Percentiles rank a stretch among this genome's conserved stretches.
Conservation (phyloP, 2,888 invertebrate species). For the Sinentomon sp. region DNA sequence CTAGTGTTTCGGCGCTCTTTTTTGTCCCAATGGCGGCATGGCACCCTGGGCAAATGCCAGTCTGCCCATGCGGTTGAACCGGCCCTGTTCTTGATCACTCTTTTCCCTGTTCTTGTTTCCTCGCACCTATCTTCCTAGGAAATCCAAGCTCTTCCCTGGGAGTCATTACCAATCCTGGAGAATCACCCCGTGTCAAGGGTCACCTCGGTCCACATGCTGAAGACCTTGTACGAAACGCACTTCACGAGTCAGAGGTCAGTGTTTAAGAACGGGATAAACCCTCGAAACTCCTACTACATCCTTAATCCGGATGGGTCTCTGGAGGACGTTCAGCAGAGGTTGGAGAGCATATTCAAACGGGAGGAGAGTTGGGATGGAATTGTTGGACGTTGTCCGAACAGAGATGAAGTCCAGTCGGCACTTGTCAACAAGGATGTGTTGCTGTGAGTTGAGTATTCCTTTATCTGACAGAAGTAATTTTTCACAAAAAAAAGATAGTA, state of each 20-base stretch:
- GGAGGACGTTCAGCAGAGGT: conserved; percentile 31
- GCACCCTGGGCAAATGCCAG: too few relatives aligned
- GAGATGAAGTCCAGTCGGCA: conserved; percentile 26
- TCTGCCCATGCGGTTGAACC: too few relatives aligned
- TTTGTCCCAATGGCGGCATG: too few relatives aligned
- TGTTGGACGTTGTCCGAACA: conserved; percentile 27
- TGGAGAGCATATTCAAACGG: conserved; percentile 28
- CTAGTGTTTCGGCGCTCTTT: too few relatives aligned
- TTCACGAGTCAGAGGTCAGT: conserved; percentile 5
- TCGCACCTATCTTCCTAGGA: conserved; percentile 27
- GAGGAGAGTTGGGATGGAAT: conserved; percentile 32
- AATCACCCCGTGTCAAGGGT: conserved; percentile 43
- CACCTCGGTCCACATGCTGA: conserved; percentile 25
- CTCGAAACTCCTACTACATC: conserved; percentile 25
- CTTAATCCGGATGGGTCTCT: conserved; percentile 43
- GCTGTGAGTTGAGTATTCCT: too few relatives aligned
- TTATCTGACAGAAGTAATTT: too few relatives aligned
- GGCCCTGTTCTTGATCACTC: too few relatives aligned
- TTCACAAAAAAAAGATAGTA: too few relatives aligned
- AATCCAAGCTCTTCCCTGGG: conserved; percentile 51
- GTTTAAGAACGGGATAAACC: conserved; percentile 9
- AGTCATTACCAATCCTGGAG: conserved; percentile 34
- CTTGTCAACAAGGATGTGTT: conserved; percentile 32
- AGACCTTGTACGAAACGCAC: conserved; percentile 14
- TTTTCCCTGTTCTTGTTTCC: too few relatives aligned